A percentile compares a stretch with the other conserved stretches of the same genome.
Conservation (phyloP, 1,140 invertebrate species). For the Pachyrhynchus sulphureomaculatus region DNA sequence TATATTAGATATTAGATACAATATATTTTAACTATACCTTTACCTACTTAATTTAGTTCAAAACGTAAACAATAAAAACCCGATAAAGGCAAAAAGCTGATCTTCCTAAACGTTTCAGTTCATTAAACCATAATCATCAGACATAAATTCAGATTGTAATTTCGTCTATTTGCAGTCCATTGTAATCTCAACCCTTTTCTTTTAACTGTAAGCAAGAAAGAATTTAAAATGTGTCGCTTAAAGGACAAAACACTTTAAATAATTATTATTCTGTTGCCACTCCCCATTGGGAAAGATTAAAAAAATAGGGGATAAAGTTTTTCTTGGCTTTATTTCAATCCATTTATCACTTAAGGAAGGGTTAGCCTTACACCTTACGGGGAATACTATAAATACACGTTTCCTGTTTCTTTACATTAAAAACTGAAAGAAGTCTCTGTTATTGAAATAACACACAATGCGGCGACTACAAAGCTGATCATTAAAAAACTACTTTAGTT, state of each 20-base stretch:
- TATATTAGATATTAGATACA: no score
- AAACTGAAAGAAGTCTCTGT: no score
- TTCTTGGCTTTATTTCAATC: slow-evolving; percentile 16
- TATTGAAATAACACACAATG: no score
- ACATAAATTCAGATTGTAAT: not conserved
- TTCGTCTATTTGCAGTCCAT: slow-evolving; percentile 1
- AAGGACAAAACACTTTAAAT: slow-evolving; percentile 12
- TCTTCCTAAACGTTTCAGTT: no score
- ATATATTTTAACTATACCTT: no score
- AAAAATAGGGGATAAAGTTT: slow-evolving; percentile 6
- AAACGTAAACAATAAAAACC: no score
- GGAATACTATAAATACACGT: no score
- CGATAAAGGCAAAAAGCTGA: no score
- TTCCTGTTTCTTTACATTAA: no score
- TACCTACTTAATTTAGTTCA: no score
- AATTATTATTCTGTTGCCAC: slow-evolving; percentile 17
- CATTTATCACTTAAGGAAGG: slow-evolving; percentile 20
- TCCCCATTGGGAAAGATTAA: slow-evolving; percentile 10
- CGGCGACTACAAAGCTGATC: no score
- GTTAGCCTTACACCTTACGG: slow-evolving; percentile 1
- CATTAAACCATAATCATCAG: not conserved
- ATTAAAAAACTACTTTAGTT: no score
- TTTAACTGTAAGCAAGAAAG: not conserved
- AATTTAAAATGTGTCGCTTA: slow-evolving; percentile 17
- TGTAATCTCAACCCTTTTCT: slow-evolving; percentile 9